Conservation (phyloP, 2,113 vertebrate genomes). For the Otolemur garnettii region DNA sequence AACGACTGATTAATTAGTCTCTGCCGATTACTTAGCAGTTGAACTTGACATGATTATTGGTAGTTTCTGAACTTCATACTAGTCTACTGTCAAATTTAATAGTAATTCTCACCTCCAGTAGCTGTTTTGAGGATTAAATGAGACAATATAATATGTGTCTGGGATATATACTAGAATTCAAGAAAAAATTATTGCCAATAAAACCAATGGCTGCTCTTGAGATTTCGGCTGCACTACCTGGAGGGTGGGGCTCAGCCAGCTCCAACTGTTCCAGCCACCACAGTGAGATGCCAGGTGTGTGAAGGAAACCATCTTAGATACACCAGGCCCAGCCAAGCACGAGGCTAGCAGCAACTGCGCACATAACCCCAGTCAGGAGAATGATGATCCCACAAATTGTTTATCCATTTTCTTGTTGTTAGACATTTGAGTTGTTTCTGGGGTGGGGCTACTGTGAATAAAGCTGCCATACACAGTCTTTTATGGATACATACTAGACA, state of each 20-base stretch:
- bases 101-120: not conserved
- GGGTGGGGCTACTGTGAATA: not conserved
- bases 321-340: not conserved
- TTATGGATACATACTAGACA: not conserved
- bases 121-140: not conserved
- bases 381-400: not conserved
- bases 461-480: not conserved
- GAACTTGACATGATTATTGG: not conserved
- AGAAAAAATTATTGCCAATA: slow-evolving; percentile 13
- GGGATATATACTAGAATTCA: not conserved
- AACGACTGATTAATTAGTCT: not conserved
- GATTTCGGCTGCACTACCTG: not conserved
- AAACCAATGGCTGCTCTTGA: not conserved
- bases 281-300: not conserved
- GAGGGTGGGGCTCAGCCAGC: not conserved
- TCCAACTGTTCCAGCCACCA: not conserved
- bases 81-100: not conserved
- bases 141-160: not conserved
- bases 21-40: not conserved
- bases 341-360: not conserved
- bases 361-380: not conserved
- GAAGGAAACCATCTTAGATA: not conserved
- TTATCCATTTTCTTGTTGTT: not conserved
- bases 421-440: not conserved
- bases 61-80: not conserved